These are phyloP conservation scores for Yasuhikotakia modesta DNA, from an alignment of 2,797 vertebrate species.

Conservation along the genomic window DNA sequence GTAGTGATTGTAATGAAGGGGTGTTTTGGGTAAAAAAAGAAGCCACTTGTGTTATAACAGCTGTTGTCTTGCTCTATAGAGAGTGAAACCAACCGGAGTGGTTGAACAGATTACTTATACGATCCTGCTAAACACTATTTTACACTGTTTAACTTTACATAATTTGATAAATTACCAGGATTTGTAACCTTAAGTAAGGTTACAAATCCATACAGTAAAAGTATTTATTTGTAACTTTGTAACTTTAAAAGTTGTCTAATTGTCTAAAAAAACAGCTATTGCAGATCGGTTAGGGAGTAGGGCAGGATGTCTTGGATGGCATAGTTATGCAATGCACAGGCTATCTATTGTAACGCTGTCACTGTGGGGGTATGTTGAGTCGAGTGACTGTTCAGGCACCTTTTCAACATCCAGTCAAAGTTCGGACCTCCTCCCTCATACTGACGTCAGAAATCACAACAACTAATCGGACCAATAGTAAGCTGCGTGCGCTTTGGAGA, in stretches of 20 bases:
- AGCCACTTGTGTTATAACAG: slow-evolving; percentile 53
- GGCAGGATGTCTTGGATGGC: no score
- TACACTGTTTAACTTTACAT: no score
- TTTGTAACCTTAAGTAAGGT: no score
- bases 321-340: no score
- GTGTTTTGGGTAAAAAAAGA: slow-evolving; percentile 39
- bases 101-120: no score
- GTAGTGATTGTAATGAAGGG: slow-evolving; percentile 45
- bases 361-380: slow-evolving; percentile 3
- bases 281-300: no score
- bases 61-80: slow-evolving; percentile 35
- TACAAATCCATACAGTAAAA: no score
- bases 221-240: no score
- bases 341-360: not conserved
- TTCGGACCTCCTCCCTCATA: slow-evolving; percentile 34
- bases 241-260: no score
- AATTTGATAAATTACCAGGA: no score
- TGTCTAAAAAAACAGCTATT: no score
- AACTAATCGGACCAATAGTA: slow-evolving; percentile 79
- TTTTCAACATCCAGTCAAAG: slow-evolving; percentile 39
- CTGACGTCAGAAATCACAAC: slow-evolving; percentile 74
- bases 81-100: slow-evolving; percentile 26
- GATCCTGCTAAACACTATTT: no score
- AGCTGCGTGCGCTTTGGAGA: not conserved
- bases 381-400: slow-evolving; percentile 3